phyloP scores from a whole-genome alignment of 2,797 vertebrate genomes.

The Myotis pilosus region DNA sequence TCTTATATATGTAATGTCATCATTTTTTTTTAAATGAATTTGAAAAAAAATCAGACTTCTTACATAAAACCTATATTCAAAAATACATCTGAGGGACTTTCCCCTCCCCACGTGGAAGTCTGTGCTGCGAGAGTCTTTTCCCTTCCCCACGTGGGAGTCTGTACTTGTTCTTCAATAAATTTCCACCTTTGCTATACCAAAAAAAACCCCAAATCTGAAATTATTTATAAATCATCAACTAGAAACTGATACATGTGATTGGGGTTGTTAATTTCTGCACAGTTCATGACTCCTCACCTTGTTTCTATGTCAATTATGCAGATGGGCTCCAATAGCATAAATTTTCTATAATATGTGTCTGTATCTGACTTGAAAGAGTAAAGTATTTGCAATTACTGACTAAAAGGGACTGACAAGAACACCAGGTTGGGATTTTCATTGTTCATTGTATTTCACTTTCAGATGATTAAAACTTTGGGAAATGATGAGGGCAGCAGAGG shows the following conservation, averaged over 20 bases:
- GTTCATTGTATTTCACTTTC: not conserved
- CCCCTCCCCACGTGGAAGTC: too few relatives aligned
- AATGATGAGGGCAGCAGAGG: not conserved
- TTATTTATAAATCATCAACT: not conserved
- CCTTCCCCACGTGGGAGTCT: too few relatives aligned
- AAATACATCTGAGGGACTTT: not conserved
- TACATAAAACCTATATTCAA: not conserved
- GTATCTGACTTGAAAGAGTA: not conserved
- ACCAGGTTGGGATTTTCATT: not conserved
- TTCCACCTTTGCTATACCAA: too few relatives aligned
- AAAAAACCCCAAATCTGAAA: not conserved
- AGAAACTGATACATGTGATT: not conserved
- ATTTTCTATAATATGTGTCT: not conserved
- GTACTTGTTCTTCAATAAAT: too few relatives aligned
- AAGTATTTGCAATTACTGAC: not conserved
- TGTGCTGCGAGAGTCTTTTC: too few relatives aligned
- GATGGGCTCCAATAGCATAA: not conserved
- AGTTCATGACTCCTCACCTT: not conserved
- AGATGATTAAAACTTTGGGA: constrained; percentile 21
- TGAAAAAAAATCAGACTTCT: not conserved
- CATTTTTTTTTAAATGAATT: not conserved
- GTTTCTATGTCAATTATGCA: not conserved
- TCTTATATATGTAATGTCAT: not conserved
- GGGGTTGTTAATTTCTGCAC: not conserved
- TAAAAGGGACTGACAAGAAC: not conserved